Base-by-base conservation (phyloP, 2,113 vertebrate species). In the Vulpes vulpes region DNA sequence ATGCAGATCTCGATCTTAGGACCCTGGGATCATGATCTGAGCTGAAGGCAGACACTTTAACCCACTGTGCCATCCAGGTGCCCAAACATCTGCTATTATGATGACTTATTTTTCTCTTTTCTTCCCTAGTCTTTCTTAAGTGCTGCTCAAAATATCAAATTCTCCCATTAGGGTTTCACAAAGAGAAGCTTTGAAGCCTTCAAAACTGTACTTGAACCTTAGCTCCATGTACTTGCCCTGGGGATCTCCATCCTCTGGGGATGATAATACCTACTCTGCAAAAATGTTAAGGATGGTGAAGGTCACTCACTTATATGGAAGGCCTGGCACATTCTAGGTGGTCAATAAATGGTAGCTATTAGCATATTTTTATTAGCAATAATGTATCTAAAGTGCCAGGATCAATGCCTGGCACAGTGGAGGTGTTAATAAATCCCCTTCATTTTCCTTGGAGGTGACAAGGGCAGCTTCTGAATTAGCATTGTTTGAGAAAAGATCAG, bases 331-430 rank as follows among this genome's bases (percentile, higher is more conserved):
- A 30, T 90, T 78, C 38, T 53, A 91, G 9, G 62, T 84, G 32
- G 69, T 71, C 53, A 65, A n/a, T 89, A 91, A 59, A n/a, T 73
- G 49, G 55, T 59, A 88, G 3, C 32, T 55, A 67, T 84, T 86
- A 89, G 38, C n/a, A 43, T 89, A 92, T 73, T 89, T 97, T 82
- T 95, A 91, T 91, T 89, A 65, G 22, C 32, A 51, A 79, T 86
- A 60, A 82, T 20, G 25, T 25, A 12, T 85, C 55, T 65, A 43
- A 87, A 67, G 64, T 81, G n/a, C 53, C 64, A 49, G 73, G 53
- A 93, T 86, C 87, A 79, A 76, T 95, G 57, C 8, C 64, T 96
- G 89, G 62, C 27, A 62, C 23, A n/a, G 15, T 78, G n/a, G 38
- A 62, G 9, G 8, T 25, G 5, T 22, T 71, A 88, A 82, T 67